A percentile compares a stretch with the other conserved stretches of the same genome.
Conservation (phyloP, 2,888 invertebrate genomes). For the Ormyrus thymus region DNA sequence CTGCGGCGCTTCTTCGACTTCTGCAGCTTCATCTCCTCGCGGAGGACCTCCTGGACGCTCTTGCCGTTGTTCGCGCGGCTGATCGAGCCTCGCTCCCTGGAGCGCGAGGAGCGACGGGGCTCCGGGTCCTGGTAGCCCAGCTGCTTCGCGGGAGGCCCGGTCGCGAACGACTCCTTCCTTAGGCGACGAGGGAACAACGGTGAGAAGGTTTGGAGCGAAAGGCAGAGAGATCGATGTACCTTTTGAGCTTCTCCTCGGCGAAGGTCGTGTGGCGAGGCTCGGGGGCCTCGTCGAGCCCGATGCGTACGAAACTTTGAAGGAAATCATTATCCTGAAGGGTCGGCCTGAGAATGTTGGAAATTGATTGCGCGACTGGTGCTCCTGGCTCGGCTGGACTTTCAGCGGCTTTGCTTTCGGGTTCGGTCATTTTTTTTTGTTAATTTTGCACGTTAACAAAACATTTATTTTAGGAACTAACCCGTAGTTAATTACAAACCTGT, state of each 20-base stretch:
- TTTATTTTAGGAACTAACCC: background rate
- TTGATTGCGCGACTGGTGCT: constrained; percentile 55
- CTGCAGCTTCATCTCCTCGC: constrained; percentile 66
- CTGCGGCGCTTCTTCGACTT: constrained; percentile 71
- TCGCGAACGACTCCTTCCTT: constrained; percentile 36
- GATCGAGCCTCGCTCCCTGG: constrained; percentile 23
- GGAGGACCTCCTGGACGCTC: constrained; percentile 60
- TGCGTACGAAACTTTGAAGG: constrained; percentile 86
- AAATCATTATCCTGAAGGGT: constrained; percentile 83
- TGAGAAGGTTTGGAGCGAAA: background rate
- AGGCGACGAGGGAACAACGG: background rate
- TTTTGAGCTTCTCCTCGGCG: constrained; percentile 41
- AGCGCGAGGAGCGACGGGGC: constrained; percentile 4
- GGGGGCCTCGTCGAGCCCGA: constrained; percentile 78
- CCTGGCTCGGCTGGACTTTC: background rate
- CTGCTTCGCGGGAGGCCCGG: background rate
- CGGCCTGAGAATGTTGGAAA: constrained; percentile 80
- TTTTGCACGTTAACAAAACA: background rate
- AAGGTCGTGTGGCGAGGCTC: constrained; percentile 56
- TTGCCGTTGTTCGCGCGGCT: constrained; percentile 4
- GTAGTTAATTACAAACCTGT: background rate
- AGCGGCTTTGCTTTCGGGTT: background rate
- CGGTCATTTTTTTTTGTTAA: constrained; percentile 10
- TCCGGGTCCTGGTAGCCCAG: constrained; percentile 16
- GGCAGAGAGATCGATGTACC: constrained; percentile 24